Evolutionary conservation across 2,113 vertebrate species (phyloP).

Genomic region (Sturnus vulgaris): DNA sequence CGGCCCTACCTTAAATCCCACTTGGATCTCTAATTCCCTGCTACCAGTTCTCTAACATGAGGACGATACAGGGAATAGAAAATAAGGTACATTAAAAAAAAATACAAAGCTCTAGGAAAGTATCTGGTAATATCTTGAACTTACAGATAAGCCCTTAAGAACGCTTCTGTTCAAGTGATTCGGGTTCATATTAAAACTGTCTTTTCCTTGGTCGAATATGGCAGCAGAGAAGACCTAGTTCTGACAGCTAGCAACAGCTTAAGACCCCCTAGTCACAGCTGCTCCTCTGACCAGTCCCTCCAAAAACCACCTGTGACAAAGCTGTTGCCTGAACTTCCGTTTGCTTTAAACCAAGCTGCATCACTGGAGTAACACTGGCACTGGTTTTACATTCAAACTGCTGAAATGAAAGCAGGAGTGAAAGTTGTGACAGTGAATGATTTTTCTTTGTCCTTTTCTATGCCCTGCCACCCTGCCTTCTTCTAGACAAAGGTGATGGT

Average conservation of each 20-base stretch:
- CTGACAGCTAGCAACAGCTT: not conserved
- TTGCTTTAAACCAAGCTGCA: not conserved
- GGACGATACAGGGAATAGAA: not conserved
- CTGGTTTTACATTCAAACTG: not conserved
- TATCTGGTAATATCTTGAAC: not conserved
- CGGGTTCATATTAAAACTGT: not conserved
- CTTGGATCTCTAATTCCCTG: not conserved
- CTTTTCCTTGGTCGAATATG: not conserved
- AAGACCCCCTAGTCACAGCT: not conserved
- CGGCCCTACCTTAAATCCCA: rapidly evolving
- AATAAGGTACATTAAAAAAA: not conserved
- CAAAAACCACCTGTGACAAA: not conserved
- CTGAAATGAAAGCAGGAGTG: not conserved
- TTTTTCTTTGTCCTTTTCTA: not conserved
- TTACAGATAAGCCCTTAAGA: not conserved
- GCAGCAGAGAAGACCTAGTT: not conserved
- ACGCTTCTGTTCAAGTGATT: not conserved
- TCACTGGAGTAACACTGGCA: not conserved
- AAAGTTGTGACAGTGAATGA: not conserved
- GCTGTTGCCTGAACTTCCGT: not conserved
- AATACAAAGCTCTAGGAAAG: not conserved
- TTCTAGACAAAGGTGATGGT: not conserved
- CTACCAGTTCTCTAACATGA: not conserved
- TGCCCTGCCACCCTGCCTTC: rapidly evolving
- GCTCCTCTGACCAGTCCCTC: not conserved